Percentiles rank a stretch among this genome's conserved stretches.
Conservation (phyloP, 2,888 invertebrate species). For the Linyphia triangularis region DNA sequence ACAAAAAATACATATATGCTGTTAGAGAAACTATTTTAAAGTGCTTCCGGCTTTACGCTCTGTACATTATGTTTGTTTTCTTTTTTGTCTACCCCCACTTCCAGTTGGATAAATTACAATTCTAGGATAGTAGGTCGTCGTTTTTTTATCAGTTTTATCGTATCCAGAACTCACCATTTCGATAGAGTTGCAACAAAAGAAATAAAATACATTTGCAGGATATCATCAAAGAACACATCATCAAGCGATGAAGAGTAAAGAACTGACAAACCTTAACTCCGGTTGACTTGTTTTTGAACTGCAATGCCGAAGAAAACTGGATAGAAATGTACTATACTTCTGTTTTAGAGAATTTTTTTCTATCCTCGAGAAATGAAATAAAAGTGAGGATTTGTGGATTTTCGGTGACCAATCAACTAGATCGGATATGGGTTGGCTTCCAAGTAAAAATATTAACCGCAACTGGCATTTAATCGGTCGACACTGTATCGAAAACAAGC, state of each 20-base stretch:
- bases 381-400: not conserved
- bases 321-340: not conserved
- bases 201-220: not conserved
- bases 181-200: not conserved
- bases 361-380: not conserved
- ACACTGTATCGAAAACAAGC: not conserved
- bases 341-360: not conserved
- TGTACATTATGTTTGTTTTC: not conserved
- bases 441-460: not conserved
- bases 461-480: not conserved
- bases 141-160: constrained; percentile 4
- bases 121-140: not conserved
- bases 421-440: not conserved
- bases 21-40: constrained; percentile 8
- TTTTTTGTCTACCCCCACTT: not conserved
- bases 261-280: not conserved
- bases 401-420: not conserved
- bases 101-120: constrained; percentile 19
- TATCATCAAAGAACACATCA: constrained; percentile 6
- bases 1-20: not conserved
- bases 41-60: not conserved
- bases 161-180: not conserved
- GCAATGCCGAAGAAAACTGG: not conserved
- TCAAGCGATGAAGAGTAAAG: not conserved
- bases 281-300: not conserved